phyloP scores from a whole-genome alignment of 2,888 invertebrate genomes.

The Coelogynopora nodosa region DNA sequence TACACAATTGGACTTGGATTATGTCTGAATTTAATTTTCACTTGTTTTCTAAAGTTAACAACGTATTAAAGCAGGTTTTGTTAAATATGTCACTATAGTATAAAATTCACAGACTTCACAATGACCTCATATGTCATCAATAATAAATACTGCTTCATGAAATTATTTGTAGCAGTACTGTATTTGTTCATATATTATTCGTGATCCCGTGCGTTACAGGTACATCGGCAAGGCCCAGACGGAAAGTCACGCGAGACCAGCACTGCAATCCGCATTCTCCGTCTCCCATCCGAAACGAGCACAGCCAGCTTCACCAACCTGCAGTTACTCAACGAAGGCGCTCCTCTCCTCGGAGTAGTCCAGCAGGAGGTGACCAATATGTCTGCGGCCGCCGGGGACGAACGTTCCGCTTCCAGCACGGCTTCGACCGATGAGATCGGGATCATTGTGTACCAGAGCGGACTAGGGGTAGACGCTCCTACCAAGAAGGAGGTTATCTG shows the following conservation, averaged over 20 bases:
- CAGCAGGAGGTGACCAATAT: not conserved
- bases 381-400: not conserved
- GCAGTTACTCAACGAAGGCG: not conserved
- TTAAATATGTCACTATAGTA: too few species aligned
- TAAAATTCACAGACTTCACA: too few species aligned
- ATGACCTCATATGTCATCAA: too few species aligned
- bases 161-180: too few species aligned
- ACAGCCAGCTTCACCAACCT: not conserved
- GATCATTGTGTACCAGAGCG: not conserved
- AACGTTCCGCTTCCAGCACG: not conserved
- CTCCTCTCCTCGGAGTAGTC: not conserved
- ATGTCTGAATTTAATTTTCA: too few species aligned
- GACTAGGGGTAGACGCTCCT: not conserved
- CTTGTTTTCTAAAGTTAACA: too few species aligned
- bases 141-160: too few species aligned
- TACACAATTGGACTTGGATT: too few species aligned
- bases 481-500: slow-evolving; percentile 70
- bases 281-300: not conserved
- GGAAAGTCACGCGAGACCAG: not conserved
- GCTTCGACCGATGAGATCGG: not conserved
- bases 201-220: too few species aligned
- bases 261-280: not conserved
- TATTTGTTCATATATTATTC: too few species aligned
- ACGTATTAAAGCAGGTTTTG: too few species aligned
- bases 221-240: not conserved